Evolutionary conservation across 2,888 invertebrate species (phyloP), one percentile per base, ranked within the genome.

Genomic region (Pammene aurita): DNA sequence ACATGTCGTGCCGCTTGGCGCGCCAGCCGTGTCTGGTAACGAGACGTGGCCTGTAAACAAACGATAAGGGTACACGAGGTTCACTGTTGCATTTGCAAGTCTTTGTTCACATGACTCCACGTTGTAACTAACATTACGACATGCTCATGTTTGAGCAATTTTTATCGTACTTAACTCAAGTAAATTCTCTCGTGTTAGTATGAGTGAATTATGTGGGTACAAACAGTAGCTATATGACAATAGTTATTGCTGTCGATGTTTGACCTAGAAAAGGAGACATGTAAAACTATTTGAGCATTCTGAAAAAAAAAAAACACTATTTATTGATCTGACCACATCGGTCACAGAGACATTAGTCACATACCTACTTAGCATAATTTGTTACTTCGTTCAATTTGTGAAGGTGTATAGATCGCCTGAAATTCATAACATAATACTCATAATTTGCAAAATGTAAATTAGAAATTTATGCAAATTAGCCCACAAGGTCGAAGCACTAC

Each of bases 1-100:
- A 91, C 91, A 90, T 90, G 90, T 87, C 84, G 80, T 84, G 82
- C 75, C 78, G 78, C 80, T 86, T 80, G 80, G 78, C 80, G 81
- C 76, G 79, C 81, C 76, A 80, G 80, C 74, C 80, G 80, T 78
- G 77, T 82, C 82, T 80, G 75, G 78, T 80, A 81, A 79, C 79
- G 75, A 80, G 77, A 81, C 79, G 76, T 81, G 79, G 79, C 75
- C 78, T 80, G 85, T 85, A 86, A 87, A 87, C 84, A 87, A 86
- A 85, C 78, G 84, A 85, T 86, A 87, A 86, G 57, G 54, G 69
- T 46, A 46, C 52, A 34, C 35, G 44, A 81, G 78, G 77, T 75
- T 74, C 74, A 70, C 75, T 75, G 73, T 74, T 81, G 78, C 78
- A 80, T 76, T 80, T 79, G 77, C 74, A 74, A 76, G 75, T 80